A percentile compares a stretch with the other conserved stretches of the same genome.
Evolutionary conservation across 2,888 invertebrate species (phyloP).

Genomic region (Diplolepis rosae): DNA sequence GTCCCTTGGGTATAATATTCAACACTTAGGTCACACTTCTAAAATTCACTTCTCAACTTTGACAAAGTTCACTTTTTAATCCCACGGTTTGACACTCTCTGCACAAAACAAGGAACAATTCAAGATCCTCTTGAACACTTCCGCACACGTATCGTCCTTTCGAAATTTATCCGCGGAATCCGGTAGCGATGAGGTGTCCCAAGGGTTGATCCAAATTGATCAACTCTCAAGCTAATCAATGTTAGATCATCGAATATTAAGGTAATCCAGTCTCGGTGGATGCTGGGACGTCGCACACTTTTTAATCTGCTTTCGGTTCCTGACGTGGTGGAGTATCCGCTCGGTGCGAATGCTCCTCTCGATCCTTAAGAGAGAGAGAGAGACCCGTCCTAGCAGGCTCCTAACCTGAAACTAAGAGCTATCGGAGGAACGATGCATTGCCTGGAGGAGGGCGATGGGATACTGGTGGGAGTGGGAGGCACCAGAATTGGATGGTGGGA

Average conservation of each 20-base stretch:
- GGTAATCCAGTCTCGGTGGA: constrained; percentile 4
- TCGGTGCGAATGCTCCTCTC: constrained; percentile 44
- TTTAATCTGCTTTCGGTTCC: constrained; percentile 18
- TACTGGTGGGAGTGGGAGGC: constrained; percentile 65
- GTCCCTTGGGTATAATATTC: constrained; percentile 27
- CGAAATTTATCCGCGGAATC: constrained; percentile 20
- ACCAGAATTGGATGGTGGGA: constrained; percentile 56
- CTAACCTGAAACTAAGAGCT: constrained; percentile 74
- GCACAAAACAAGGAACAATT: constrained; percentile 10
- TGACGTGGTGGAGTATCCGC: constrained; percentile 34
- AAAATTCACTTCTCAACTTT: constrained; percentile 27
- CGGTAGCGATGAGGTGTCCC: background rate
- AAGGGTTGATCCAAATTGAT: background rate
- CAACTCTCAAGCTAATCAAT: constrained; percentile 1
- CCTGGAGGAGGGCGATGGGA: constrained; percentile 70
- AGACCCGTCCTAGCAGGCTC: constrained; percentile 74
- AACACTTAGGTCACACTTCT: constrained; percentile 30
- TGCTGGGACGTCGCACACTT: constrained; percentile 30
- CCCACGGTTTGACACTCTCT: constrained; percentile 40
- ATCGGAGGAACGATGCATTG: constrained; percentile 71
- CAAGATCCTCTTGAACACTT: constrained; percentile 8
- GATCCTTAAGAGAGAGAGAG: constrained; percentile 59
- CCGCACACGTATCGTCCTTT: constrained; percentile 20
- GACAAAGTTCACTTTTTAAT: constrained; percentile 40
- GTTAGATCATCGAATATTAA: background rate